These are phyloP conservation scores for Martes flavigula DNA, from an alignment of 2,797 vertebrate genomes.

Conservation along the genomic window DNA sequence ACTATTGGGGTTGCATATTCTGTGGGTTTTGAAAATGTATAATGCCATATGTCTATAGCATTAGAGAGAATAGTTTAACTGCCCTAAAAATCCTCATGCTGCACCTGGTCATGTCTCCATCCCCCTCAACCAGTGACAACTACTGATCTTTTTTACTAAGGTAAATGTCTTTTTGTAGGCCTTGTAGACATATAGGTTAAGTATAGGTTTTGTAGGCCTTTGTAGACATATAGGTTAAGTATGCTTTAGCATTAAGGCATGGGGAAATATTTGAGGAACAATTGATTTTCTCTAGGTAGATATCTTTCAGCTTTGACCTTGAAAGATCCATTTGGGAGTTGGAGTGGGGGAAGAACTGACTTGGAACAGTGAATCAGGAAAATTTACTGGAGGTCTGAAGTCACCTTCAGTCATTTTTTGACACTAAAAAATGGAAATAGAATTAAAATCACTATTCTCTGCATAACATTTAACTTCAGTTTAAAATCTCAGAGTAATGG, in stretches of 20 bases:
- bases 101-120: background rate
- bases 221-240: background rate
- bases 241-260: background rate
- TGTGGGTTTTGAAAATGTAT: background rate
- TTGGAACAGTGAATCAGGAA: background rate
- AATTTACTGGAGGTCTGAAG: background rate
- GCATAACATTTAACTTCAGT: background rate
- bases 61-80: background rate
- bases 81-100: background rate
- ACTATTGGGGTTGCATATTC: background rate
- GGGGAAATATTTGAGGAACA: background rate
- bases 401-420: background rate
- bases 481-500: slow-evolving; percentile 13
- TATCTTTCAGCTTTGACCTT: slow-evolving; percentile 10
- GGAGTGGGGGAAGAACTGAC: background rate
- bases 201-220: background rate
- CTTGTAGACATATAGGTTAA: background rate
- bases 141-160: background rate
- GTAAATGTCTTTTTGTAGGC: background rate
- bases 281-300: background rate
- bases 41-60: background rate
- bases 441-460: background rate
- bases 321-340: background rate
- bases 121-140: background rate
- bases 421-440: background rate